These are phyloP conservation scores for Tapirus indicus DNA, from an alignment of 2,797 vertebrate species.

Conservation along the genomic window DNA sequence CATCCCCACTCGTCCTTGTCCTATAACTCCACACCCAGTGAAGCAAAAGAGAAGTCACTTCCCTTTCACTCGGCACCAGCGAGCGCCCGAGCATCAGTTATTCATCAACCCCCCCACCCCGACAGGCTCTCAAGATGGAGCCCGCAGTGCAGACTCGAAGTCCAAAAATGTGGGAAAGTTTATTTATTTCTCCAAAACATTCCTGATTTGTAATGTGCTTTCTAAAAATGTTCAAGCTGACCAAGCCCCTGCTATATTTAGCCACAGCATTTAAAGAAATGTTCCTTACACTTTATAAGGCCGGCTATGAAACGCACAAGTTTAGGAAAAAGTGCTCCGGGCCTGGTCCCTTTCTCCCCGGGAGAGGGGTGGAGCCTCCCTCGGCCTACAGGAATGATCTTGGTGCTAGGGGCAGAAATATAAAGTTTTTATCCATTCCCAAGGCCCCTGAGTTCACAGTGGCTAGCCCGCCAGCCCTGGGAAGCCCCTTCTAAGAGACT, in stretches of 20 bases:
- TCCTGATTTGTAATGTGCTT: conserved; percentile 95
- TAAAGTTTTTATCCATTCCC: not conserved
- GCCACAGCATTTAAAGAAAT: conserved; percentile 89
- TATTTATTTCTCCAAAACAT: conserved; percentile 98
- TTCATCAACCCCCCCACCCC: conserved; percentile 83
- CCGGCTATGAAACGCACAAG: conserved; percentile 77
- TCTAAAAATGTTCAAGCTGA: conserved; percentile 90
- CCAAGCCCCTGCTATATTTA: conserved; percentile 92
- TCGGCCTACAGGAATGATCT: not conserved
- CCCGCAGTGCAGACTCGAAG: conserved; percentile 90
- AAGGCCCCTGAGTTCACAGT: not conserved
- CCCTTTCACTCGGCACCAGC: not conserved
- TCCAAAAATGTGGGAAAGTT: conserved; percentile 96
- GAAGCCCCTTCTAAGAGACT: not conserved
- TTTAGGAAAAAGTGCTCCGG: conserved; percentile 54
- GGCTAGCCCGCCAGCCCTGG: not conserved
- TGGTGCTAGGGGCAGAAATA: not conserved
- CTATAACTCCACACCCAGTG: not conserved
- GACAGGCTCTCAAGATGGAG: conserved; percentile 90
- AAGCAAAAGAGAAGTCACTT: not conserved
- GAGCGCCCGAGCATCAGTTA: not conserved
- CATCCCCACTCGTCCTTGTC: not conserved
- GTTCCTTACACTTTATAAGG: conserved; percentile 87
- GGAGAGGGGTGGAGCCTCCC: conserved; percentile 49
- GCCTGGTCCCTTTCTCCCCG: conserved; percentile 42